Base-by-base conservation (phyloP, 2,113 vertebrate genomes). In the Glaucidium brasilianum region DNA sequence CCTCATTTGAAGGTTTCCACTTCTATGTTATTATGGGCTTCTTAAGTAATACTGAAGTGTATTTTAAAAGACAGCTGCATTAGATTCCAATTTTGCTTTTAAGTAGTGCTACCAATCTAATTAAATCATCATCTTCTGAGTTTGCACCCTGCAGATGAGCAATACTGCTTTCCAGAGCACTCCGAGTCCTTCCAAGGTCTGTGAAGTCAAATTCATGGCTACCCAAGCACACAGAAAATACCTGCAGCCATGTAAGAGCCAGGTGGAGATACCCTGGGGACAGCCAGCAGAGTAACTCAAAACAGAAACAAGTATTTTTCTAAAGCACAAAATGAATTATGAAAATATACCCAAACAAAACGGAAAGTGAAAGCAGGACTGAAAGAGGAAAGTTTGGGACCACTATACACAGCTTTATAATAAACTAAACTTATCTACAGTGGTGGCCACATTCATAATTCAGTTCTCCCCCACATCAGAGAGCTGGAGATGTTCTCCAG, bases 81-180 rank as follows among this genome's bases (percentile, higher is more conserved):
- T 67, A 91, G 68, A 71, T 67, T 94, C 83, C 75, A 80, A 67
- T 86, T 81, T 84, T 37, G 72, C 91, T 96, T 96, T 96, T 76
- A 94, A 96, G 91, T 32, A 74, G 75, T n/a, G 63, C 72, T 95
- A 91, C 88, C 86, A 55, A 21, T 66, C 83, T 96, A 90, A 96
- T 97, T 96, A 96, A 96, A 88, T 84, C 91, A 94, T 93, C 75
- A 34, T 85, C 56, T 74, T 75, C 82, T 4, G 6, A 53, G 73
- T 52, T 47, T 75, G 78, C 67, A 92, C 78, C 75, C 92, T 87
- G 88, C 53, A 79, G 88, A 95, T 47, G 81, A 95, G 85, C 53
- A 82, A 17, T n/a, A 4, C 34, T 26, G 37, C 62, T 75, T 64
- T 47, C 52, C 90, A 56, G 85, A 64, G 74, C 37, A 41, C 32